Evolutionary conservation across 1,140 invertebrate species (phyloP).

Genomic region (Anoplophora glabripennis): DNA sequence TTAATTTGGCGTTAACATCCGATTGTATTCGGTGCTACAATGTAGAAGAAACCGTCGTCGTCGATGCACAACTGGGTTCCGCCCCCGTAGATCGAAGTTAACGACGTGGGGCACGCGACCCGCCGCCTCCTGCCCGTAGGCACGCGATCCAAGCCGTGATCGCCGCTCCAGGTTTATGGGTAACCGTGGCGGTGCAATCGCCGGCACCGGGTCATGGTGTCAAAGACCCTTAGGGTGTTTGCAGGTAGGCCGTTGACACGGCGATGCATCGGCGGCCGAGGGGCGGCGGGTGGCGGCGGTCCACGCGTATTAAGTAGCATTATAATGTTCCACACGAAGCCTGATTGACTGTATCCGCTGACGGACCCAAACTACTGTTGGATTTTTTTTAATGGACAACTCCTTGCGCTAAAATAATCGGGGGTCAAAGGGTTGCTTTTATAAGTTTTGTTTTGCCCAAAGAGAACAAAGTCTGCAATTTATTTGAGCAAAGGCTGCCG

Average conservation of each 20-base stretch:
- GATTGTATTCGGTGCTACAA: neutral
- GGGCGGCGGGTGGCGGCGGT: too few relatives aligned
- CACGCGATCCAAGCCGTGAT: constrained; percentile 16
- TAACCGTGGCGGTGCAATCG: constrained; percentile 26
- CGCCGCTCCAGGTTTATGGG: constrained; percentile 21
- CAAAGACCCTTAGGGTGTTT: constrained; percentile 33
- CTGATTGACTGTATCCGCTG: too few relatives aligned
- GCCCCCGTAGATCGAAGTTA: neutral
- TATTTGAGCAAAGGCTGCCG: too few relatives aligned
- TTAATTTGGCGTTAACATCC: too few relatives aligned
- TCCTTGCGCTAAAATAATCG: too few relatives aligned
- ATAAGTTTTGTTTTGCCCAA: too few relatives aligned
- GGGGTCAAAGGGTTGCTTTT: too few relatives aligned
- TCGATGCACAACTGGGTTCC: neutral
- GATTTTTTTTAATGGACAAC: too few relatives aligned
- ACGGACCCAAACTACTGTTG: too few relatives aligned
- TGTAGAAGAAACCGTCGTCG: neutral
- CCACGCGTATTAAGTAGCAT: too few relatives aligned
- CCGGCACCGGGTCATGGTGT: constrained; percentile 29
- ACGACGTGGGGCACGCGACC: neutral
- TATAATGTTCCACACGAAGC: too few relatives aligned
- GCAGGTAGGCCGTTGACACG: constrained; percentile 27
- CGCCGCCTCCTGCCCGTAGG: neutral
- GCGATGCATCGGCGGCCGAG: neutral
- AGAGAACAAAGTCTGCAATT: too few relatives aligned